These are phyloP conservation scores for Atractosteus spatula DNA, from an alignment of 2,113 vertebrate genomes.

Conservation along the genomic window DNA sequence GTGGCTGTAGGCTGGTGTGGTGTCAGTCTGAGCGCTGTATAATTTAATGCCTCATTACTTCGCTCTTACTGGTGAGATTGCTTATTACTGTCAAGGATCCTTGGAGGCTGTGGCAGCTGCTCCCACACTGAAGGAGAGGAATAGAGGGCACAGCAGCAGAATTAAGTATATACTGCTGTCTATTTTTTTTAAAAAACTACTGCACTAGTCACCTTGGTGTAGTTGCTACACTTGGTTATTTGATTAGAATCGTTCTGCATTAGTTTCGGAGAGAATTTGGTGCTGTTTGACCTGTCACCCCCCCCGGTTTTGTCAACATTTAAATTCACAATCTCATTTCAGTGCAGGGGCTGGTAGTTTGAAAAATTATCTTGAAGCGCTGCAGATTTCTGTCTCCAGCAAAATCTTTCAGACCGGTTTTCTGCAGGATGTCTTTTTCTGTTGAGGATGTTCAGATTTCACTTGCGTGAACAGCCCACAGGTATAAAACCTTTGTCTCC, in stretches of 20 bases:
- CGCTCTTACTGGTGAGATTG: slow-evolving; percentile 48
- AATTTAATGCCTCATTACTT: slow-evolving; percentile 57
- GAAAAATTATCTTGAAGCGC: not conserved
- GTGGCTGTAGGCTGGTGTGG: slow-evolving; percentile 60
- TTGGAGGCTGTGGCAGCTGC: slow-evolving; percentile 50
- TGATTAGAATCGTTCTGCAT: not conserved
- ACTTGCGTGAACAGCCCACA: too few relatives aligned
- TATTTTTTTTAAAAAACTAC: too few relatives aligned
- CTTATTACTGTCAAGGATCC: slow-evolving; percentile 66
- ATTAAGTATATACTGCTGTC: not conserved
- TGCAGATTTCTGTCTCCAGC: not conserved
- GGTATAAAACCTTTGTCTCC: too few relatives aligned
- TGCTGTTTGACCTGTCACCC: too few relatives aligned
- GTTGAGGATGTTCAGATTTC: too few relatives aligned
- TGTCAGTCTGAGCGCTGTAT: slow-evolving; percentile 61
- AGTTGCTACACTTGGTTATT: too few relatives aligned
- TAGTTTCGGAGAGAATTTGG: not conserved
- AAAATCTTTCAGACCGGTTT: not conserved
- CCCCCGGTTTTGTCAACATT: too few relatives aligned
- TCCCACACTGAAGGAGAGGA: not conserved
- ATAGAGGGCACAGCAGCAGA: not conserved
- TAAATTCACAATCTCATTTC: not conserved
- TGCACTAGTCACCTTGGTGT: too few relatives aligned
- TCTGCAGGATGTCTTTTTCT: not conserved
- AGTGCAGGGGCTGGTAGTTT: not conserved